These are phyloP conservation scores for Cydia pomonella DNA, from an alignment of 1,140 invertebrate species.

Conservation along the genomic window DNA sequence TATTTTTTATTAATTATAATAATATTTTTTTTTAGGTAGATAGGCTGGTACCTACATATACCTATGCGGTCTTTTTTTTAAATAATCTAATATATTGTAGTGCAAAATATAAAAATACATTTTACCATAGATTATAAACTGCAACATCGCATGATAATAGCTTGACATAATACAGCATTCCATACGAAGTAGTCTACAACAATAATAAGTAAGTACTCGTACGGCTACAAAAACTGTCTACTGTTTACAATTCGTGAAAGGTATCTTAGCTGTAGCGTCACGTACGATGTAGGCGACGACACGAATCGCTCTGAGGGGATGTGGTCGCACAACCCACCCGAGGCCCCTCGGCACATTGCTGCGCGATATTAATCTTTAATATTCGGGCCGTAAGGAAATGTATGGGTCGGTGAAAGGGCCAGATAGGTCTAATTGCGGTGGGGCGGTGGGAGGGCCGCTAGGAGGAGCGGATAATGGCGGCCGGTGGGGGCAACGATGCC, in stretches of 20 bases:
- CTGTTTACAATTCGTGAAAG: slow-evolving; percentile 37
- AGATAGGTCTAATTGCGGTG: slow-evolving; percentile 66
- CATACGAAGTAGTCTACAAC: background rate
- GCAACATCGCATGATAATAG: background rate
- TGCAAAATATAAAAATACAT: too few species aligned
- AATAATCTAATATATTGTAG: too few species aligned
- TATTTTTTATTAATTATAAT: too few species aligned
- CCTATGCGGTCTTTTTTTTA: too few species aligned
- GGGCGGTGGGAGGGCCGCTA: slow-evolving; percentile 71
- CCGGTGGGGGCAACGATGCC: slow-evolving; percentile 52
- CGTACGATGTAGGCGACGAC: slow-evolving; percentile 65
- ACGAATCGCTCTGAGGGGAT: slow-evolving; percentile 60
- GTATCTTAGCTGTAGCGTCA: slow-evolving; percentile 42
- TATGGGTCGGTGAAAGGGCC: slow-evolving; percentile 52
- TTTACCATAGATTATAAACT: background rate
- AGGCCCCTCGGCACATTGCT: slow-evolving; percentile 39
- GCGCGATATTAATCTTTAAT: slow-evolving; percentile 73
- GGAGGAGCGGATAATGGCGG: slow-evolving; percentile 67
- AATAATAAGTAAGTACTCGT: slow-evolving; percentile 37
- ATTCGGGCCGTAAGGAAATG: slow-evolving; percentile 58
- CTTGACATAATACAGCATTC: background rate
- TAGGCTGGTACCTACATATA: too few species aligned
- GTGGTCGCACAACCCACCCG: slow-evolving; percentile 51
- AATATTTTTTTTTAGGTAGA: too few species aligned
- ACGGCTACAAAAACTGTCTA: slow-evolving; percentile 41